phyloP scores from a whole-genome alignment of 2,888 invertebrate genomes.

The Cancer borealis region DNA sequence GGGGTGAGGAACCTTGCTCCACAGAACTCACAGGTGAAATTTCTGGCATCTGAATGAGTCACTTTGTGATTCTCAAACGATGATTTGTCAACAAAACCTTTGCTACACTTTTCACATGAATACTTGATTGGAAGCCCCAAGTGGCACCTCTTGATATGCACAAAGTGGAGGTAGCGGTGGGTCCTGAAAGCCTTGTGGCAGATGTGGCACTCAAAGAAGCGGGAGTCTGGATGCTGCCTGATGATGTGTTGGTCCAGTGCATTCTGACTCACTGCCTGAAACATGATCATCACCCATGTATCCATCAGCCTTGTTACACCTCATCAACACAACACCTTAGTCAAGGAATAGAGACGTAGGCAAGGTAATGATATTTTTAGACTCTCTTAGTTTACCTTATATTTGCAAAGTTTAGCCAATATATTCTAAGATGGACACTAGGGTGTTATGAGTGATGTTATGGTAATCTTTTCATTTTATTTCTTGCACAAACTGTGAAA shows the following conservation, averaged over 20 bases:
- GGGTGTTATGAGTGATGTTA: neutral
- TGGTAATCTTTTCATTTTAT: too few species aligned
- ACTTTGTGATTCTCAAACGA: conserved; percentile 65
- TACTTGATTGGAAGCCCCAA: conserved; percentile 69
- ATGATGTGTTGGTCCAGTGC: conserved; percentile 67
- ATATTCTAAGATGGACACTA: neutral
- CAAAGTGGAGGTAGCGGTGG: conserved; percentile 64
- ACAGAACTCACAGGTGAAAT: conserved; percentile 67
- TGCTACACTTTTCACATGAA: conserved; percentile 65
- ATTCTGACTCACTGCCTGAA: conserved; percentile 69
- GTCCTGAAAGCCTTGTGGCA: conserved; percentile 69
- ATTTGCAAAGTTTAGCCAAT: neutral
- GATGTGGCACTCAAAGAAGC: conserved; percentile 67
- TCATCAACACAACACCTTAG: neutral
- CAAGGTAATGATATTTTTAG: neutral
- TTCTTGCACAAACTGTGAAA: too few species aligned
- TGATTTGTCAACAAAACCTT: conserved; percentile 68
- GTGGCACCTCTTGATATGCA: conserved; percentile 69
- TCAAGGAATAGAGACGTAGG: neutral
- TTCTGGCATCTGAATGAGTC: conserved; percentile 59
- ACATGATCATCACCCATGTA: neutral
- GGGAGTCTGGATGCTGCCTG: conserved; percentile 64
- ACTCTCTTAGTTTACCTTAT: neutral
- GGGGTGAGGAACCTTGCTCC: conserved; percentile 64
- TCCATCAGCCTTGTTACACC: neutral